phyloP scores from a whole-genome alignment of 2,113 vertebrate species.

The Limnothrissa miodon region DNA sequence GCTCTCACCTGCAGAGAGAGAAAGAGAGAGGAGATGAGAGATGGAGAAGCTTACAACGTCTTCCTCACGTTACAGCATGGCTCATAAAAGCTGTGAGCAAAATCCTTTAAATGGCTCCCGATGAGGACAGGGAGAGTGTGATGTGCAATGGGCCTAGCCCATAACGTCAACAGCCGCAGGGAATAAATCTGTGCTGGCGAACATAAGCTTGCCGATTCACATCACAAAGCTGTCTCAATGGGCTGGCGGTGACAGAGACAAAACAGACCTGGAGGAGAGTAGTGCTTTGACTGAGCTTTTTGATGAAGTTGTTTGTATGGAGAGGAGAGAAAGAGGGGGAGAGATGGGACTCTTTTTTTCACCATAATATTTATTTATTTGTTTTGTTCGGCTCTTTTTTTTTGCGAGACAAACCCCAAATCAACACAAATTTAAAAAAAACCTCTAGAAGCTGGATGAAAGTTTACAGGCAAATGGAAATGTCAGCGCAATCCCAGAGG shows the following conservation, averaged over 20 bases:
- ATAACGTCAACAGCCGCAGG: not conserved
- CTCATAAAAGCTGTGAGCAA: not conserved
- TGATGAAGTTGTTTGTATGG: conserved; percentile 1
- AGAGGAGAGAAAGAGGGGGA: not conserved
- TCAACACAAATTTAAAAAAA: not conserved
- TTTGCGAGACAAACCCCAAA: not conserved
- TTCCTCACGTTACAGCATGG: not conserved
- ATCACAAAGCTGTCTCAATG: not conserved
- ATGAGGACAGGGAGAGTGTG: not conserved
- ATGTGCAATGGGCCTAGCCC: not conserved
- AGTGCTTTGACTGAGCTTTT: not conserved
- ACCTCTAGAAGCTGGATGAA: not conserved
- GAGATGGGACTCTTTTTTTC: not conserved
- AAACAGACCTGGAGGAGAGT: not conserved
- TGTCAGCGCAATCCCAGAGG: not conserved
- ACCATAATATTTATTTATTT: not conserved
- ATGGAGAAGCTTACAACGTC: not conserved
- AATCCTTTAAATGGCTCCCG: not conserved
- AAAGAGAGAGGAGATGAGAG: conserved; percentile 5
- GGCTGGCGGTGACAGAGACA: not conserved
- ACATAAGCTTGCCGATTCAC: not conserved
- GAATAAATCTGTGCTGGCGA: not conserved
- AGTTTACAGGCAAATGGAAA: not conserved
- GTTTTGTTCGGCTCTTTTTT: not conserved
- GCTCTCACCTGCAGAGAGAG: conserved; percentile 62